Evolutionary conservation across 2,888 invertebrate species (phyloP), one percentile per base, ranked within the genome.

Genomic region (Junonia oenone): DNA sequence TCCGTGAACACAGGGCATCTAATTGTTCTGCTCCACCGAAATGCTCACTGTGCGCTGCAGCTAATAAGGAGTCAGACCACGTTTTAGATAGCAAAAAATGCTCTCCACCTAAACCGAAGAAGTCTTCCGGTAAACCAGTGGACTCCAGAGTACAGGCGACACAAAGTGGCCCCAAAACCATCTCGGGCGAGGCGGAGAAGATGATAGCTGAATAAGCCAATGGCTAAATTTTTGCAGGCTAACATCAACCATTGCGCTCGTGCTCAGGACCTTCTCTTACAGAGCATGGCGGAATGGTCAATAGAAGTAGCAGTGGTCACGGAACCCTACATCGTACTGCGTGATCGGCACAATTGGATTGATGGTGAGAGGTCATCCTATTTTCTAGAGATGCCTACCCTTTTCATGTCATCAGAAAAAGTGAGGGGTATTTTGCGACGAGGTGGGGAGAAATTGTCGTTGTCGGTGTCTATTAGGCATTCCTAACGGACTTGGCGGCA

Each of bases 231-330:
- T 3, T 11, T 35, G 1, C 35, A 35, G 13, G 35, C 35, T 2
- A 35, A 35, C 11, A 35, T 35, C 13, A 35, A 35, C 35, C 35
- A 35, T 13, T 35, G 31, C 22, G n/a, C 27, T 6, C 3, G 31
- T n/a, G 63, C 66, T 27, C 65, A 65, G 40, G 62, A 64, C 15
- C 50, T 64, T 0, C 26, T 61, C 3, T 15, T 59, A 6, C 63
- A 64, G 45, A 48, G 56, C 43, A 40, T 63, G 59, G 53, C 59
- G 17, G 45, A 63, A 56, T 63, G 62, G 63, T 29, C 5, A 6
- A 55, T 59, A 0, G 31, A 58, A 0, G 40, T 63, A 13, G 59
- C 58, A 2, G 51, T 61, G n/a, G n/a, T n/a, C n/a, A n/a, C n/a
- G n/a, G n/a, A n/a, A n/a, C n/a, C n/a, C n/a, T n/a, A n/a, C n/a